phyloP scores from a whole-genome alignment of 2,888 invertebrate species.

The Oligia fasciuncula region DNA sequence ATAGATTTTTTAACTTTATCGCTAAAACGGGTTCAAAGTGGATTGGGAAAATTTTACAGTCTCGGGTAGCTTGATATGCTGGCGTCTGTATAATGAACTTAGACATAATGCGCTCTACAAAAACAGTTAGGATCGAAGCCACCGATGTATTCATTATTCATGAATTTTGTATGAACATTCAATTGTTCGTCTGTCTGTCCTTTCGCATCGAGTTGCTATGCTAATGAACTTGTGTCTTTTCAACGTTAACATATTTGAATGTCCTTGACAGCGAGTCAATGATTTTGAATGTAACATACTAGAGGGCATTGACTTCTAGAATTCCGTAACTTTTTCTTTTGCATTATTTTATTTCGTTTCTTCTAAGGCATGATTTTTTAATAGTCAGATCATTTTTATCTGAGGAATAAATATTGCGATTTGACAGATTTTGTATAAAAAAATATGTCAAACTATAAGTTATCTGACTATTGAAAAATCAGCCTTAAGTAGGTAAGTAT shows the following conservation, averaged over 20 bases:
- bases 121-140: constrained; percentile 1
- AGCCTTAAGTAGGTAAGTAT: neutral
- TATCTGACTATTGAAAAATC: no score
- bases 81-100: constrained; percentile 10
- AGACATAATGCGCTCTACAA: neutral
- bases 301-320: constrained; percentile 17
- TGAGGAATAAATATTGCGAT: neutral
- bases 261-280: constrained; percentile 24
- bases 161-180: constrained; percentile 32
- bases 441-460: neutral
- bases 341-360: neutral
- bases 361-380: neutral
- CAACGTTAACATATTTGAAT: neutral
- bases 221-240: constrained; percentile 8
- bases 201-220: constrained; percentile 24
- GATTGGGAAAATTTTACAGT: no score
- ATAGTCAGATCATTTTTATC: neutral
- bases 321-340: neutral
- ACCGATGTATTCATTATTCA: constrained; percentile 36
- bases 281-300: neutral
- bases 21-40: no score
- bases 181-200: constrained; percentile 28
- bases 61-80: no score
- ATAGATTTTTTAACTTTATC: no score
- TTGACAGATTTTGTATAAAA: neutral